Evolutionary conservation across 2,888 invertebrate species (phyloP).

Genomic region (Rhodophaea formosa): DNA sequence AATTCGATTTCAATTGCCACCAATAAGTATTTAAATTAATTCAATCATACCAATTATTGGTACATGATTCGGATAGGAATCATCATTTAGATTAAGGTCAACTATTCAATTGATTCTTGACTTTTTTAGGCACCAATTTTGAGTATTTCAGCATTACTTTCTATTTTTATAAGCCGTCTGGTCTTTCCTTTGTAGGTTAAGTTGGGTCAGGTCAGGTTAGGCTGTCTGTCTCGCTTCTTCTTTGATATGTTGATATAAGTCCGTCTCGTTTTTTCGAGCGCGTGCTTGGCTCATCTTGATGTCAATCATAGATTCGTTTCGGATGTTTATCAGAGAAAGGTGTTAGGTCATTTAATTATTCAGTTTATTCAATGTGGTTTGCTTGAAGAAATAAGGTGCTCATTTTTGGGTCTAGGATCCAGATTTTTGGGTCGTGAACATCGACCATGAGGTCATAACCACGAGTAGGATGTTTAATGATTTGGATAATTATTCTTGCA

Average conservation of each 20-base stretch:
- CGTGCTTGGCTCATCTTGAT: slow-evolving; percentile 12
- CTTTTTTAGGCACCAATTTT: slow-evolving; percentile 17
- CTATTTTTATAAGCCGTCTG: slow-evolving; percentile 17
- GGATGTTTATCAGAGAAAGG: slow-evolving; percentile 15
- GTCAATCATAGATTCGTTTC: slow-evolving; percentile 15
- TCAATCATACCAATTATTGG: slow-evolving; percentile 45
- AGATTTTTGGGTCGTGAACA: neutral
- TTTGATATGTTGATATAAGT: neutral
- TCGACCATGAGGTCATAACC: too few species aligned
- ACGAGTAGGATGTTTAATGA: too few species aligned
- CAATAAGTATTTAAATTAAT: slow-evolving; percentile 55
- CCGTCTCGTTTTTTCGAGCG: slow-evolving; percentile 4
- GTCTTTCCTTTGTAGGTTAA: slow-evolving; percentile 19
- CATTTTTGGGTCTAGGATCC: neutral
- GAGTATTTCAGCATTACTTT: slow-evolving; percentile 15
- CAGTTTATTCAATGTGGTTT: neutral
- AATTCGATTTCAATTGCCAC: slow-evolving; percentile 46
- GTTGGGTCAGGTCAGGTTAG: slow-evolving; percentile 20
- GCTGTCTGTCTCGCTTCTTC: neutral
- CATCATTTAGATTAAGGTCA: slow-evolving; percentile 51
- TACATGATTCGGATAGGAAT: slow-evolving; percentile 31
- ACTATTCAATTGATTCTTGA: slow-evolving; percentile 38
- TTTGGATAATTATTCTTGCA: too few species aligned
- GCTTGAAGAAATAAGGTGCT: neutral
- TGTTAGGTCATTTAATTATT: slow-evolving; percentile 9